Percentiles rank a stretch among this genome's conserved stretches.
These are phyloP conservation scores for Eutolmus rufibarbis DNA, from an alignment of 2,888 invertebrate species.

Conservation along the genomic window DNA sequence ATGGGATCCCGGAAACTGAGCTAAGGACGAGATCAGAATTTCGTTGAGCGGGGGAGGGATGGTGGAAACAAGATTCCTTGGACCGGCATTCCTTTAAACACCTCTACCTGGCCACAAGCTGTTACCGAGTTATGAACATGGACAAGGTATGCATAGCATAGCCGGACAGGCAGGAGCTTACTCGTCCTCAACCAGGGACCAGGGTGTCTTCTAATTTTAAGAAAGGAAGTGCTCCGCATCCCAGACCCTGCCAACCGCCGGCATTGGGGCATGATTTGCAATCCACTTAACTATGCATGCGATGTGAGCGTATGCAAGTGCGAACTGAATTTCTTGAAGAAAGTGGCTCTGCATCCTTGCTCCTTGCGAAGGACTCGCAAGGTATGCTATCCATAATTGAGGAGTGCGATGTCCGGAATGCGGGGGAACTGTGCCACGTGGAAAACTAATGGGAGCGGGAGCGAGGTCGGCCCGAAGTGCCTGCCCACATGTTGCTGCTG, in stretches of 20 bases:
- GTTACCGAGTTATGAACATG: background rate
- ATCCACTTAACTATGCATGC: background rate
- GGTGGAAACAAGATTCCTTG: background rate
- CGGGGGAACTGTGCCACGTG: background rate
- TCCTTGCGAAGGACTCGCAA: background rate
- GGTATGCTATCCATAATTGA: slow-evolving; percentile 22
- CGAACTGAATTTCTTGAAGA: background rate
- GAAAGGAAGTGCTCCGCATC: background rate
- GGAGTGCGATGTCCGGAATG: background rate
- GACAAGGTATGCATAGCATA: background rate
- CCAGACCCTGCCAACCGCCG: background rate
- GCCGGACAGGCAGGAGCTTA: background rate
- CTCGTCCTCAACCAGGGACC: background rate
- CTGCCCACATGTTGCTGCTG: background rate
- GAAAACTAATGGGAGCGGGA: background rate
- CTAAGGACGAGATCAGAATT: background rate
- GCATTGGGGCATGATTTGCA: background rate
- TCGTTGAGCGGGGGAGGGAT: background rate
- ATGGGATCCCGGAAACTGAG: background rate
- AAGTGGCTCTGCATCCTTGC: background rate
- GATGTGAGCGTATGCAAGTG: background rate
- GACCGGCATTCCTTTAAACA: background rate
- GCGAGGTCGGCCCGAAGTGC: background rate
- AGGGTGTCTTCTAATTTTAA: background rate
- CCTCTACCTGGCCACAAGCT: background rate